Base-by-base conservation (phyloP, 2,888 invertebrate species). In the Campoletis raptor region DNA sequence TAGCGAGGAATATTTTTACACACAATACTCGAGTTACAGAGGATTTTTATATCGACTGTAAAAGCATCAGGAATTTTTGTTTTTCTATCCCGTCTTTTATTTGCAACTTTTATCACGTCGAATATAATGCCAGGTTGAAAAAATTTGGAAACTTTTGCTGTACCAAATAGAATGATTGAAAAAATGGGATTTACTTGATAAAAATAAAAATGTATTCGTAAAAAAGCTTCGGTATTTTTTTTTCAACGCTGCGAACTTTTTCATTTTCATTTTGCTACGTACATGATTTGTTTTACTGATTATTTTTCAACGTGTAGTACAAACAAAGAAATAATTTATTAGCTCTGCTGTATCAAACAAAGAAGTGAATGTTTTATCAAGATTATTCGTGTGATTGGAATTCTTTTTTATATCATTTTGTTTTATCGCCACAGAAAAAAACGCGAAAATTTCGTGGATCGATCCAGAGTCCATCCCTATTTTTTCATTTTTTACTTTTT, bases 31-130 rank as follows among this genome's bases (percentile, higher is more conserved):
- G 85, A 83, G 85, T 87, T 86, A 86, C 86, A 85, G 74, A 66
- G 85, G 66, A 84, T 87, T 89, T 81, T 87, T 87, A 85, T 86
- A 86, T 87, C 83, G 87, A 87, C 85, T 84, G 83, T 89, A 89
- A 89, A 83, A 86, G 73, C 81, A 83, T 83, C 81, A 77, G 57
- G 66, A 76, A 61, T 86, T 81, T 83, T 77, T 69, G 52, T 81
- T 74, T 79, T 36, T 54, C 40, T 37, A 64, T 54, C 18, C n/a
- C 67, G 40, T 1, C 57, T 52, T 40, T 61, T 69, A 21, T 12
- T 24, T 69, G 18, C 40, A 40, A 7, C 48, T 21, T 40, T 45
- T 74, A 76, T 83, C 64, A 37, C 24, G 67, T 80, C 70, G 57
- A 66, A 73, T 73, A 77, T 77, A 73, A 83, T 61, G 77, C 73